These are phyloP conservation scores for Erpobdella octoculata DNA, from an alignment of 2,888 invertebrate species.

Conservation along the genomic window DNA sequence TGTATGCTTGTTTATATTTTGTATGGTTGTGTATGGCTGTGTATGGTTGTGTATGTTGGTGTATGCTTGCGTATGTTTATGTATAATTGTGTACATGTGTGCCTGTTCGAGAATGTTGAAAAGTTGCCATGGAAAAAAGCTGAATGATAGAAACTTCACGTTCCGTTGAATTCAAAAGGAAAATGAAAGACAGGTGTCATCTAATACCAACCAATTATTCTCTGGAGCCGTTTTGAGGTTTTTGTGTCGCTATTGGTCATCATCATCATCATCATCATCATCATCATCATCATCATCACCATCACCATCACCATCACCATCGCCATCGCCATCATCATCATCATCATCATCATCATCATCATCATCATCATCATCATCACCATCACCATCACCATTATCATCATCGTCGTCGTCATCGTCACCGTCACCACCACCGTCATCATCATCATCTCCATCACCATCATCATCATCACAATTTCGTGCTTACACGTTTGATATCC, in stretches of 20 bases:
- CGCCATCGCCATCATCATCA: background rate
- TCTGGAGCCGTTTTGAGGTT: background rate
- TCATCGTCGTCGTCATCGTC: background rate
- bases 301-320: background rate
- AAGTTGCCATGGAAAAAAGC: no score
- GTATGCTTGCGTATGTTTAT: no score
- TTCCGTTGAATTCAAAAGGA: no score
- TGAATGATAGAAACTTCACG: no score
- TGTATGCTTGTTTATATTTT: no score
- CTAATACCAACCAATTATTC: no score
- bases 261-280: background rate
- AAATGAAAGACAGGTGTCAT: no score
- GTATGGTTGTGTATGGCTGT: no score
- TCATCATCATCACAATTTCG: background rate
- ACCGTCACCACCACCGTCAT: background rate
- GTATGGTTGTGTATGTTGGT: no score
- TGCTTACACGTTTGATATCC: background rate
- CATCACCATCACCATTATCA: background rate
- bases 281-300: conserved; percentile 13
- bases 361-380: conserved; percentile 7
- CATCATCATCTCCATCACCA: background rate
- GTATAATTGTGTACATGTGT: no score
- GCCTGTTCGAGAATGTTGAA: no score
- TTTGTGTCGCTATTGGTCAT: background rate
- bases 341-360: background rate